Evolutionary conservation across 2,888 invertebrate genomes (phyloP), one percentile per base, ranked within the genome.

Genomic region (Leucophenga montana): DNA sequence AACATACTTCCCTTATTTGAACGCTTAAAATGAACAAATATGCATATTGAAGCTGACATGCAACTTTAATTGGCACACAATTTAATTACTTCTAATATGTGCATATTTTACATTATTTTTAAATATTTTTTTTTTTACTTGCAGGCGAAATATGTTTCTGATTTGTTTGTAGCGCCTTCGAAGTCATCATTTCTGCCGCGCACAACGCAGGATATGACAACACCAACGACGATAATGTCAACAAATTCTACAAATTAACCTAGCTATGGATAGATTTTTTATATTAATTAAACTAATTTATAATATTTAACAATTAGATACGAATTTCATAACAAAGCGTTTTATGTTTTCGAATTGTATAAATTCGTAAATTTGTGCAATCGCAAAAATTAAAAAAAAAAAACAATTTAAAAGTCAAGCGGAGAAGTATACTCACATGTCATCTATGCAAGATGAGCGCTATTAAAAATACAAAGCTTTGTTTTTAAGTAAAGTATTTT

Each of bases 101-200:
- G 4, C 18, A 50, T n/a, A 50, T 50, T 39, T 27, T 27, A 27
- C 4, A 4, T 27, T n/a, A 5, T 44, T 54, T 22, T 65, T 66
- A 18, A 18, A 66, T 68, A 48, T 50, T 1, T 65, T 70, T 53
- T 44, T 56, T 14, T 56, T 56, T 66, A n/a, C 20, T 88, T 88
- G 5, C 84, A 88, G 88, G 86, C 86, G 39, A 88, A 86, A 44
- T 88, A 74, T 68, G 83, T 88, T n/a, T 88, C 88, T 3, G 88
- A 88, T 75, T 74, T 88, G 69, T 88, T 88, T 67, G 73, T 77
- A 3, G 73, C 71, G 2, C 73, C 73, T 9, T 68, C 74, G n/a
- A 86, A 82, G 69, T 64, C 79, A 0, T 86, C 85, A 69, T 57
- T 71, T 31, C 69, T 88, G 72, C 85, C 87, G 3, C 77, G 76